Conservation (phyloP, 1,140 invertebrate genomes). For the Asobara japonica region DNA sequence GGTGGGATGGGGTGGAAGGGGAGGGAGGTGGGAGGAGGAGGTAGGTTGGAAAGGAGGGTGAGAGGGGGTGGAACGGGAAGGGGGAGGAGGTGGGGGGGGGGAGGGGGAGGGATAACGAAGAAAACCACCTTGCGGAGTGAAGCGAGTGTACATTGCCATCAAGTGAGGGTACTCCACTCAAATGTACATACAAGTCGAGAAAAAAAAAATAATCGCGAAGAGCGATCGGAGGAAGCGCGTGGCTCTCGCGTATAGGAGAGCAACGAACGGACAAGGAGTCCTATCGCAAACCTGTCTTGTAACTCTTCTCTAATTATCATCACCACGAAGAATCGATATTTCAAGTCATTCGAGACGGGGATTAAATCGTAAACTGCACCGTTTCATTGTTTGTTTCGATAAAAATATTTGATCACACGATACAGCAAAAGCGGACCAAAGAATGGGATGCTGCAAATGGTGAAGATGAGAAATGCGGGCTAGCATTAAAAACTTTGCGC, state of each 20-base stretch:
- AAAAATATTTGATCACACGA: no score
- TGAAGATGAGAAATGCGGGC: no score
- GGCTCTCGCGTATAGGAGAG: conserved; percentile 5
- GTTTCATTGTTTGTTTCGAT: no score
- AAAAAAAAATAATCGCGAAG: conserved; percentile 1
- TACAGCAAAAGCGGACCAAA: no score
- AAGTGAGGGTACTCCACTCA: not conserved
- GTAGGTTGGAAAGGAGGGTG: no score
- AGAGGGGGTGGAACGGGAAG: no score
- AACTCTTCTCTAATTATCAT: conserved; percentile 26
- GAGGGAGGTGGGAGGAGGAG: no score
- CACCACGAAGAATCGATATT: conserved; percentile 15
- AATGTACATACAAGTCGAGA: not conserved
- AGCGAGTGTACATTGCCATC: not conserved
- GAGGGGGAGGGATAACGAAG: not conserved
- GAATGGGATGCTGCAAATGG: no score
- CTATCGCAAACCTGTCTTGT: conserved; percentile 28
- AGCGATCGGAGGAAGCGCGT: not conserved
- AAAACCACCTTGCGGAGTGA: conserved; percentile 1
- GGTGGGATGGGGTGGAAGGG: no score
- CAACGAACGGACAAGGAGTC: conserved; percentile 13
- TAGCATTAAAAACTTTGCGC: no score
- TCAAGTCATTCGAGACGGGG: not conserved
- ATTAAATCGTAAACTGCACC: not conserved
- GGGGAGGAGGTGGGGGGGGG: not conserved